Evolutionary conservation across 1,140 invertebrate genomes (phyloP).

Genomic region (Panagrolaimus sp.): DNA sequence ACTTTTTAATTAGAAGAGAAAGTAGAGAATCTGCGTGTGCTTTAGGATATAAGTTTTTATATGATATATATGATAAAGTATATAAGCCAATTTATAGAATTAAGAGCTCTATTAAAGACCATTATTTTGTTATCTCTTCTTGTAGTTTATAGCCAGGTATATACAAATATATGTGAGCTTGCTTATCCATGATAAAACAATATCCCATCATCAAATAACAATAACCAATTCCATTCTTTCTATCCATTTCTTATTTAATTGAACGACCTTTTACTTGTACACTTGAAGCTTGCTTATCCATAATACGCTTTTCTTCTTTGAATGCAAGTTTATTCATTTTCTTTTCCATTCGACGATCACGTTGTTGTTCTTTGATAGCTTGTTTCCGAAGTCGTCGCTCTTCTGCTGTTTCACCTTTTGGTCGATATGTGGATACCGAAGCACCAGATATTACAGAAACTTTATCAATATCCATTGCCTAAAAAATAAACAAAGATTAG

Average conservation of each 20-base stretch:
- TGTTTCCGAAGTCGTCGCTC: conserved; percentile 66
- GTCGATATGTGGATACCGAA: conserved; percentile 60
- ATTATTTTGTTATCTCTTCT: too few relatives aligned
- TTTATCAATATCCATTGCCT: conserved; percentile 33
- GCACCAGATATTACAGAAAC: conserved; percentile 61
- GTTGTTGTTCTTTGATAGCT: conserved; percentile 39
- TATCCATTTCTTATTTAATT: conserved; percentile 13
- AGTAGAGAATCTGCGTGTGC: too few relatives aligned
- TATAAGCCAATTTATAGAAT: too few relatives aligned
- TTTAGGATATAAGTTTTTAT: too few relatives aligned
- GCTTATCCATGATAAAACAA: too few relatives aligned
- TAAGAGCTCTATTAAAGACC: too few relatives aligned
- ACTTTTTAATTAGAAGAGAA: background rate
- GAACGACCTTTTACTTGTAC: conserved; percentile 9
- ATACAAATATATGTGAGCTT: too few relatives aligned
- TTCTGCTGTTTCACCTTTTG: conserved; percentile 74
- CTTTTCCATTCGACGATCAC: conserved; percentile 74
- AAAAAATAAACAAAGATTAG: conserved; percentile 6
- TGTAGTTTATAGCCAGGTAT: too few relatives aligned
- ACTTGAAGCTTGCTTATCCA: conserved; percentile 17
- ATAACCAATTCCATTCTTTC: background rate
- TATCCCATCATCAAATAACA: too few relatives aligned
- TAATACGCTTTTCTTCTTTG: conserved; percentile 75
- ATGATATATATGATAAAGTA: too few relatives aligned
- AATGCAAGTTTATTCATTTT: conserved; percentile 79